phyloP scores from a whole-genome alignment of 1,140 invertebrate genomes.

The Drosophila rufa region DNA sequence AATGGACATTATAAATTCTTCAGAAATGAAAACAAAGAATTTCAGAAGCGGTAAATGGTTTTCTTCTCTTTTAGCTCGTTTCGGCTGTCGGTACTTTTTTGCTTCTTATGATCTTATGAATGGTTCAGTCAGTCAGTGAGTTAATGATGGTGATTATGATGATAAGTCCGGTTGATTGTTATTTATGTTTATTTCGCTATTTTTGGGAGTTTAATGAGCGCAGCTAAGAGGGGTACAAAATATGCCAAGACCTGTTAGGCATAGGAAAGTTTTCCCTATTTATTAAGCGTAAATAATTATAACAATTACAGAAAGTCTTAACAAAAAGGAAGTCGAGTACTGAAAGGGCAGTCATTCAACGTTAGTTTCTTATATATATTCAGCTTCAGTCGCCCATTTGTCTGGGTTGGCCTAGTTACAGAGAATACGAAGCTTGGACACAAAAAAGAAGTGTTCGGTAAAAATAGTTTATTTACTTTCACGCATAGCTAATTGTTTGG shows the following conservation, averaged over 20 bases:
- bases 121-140: conserved; percentile 66
- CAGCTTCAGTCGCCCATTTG: conserved; percentile 37
- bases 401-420: conserved; percentile 70
- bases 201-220: conserved; percentile 58
- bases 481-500: conserved; percentile 68
- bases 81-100: conserved; percentile 30
- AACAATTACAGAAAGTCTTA: conserved; percentile 27
- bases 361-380: conserved; percentile 17
- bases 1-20: conserved; percentile 46
- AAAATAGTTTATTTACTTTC: conserved; percentile 73
- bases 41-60: conserved; percentile 30
- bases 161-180: conserved; percentile 58
- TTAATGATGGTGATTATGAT: conserved; percentile 76
- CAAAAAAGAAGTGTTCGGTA: conserved; percentile 49
- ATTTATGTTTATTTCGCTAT: conserved; percentile 48
- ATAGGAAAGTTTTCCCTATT: conserved; percentile 22
- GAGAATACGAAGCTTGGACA: conserved; percentile 18
- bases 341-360: conserved; percentile 30
- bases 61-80: conserved; percentile 2
- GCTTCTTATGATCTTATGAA: conserved; percentile 19
- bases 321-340: conserved; percentile 14
- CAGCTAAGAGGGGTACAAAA: conserved; percentile 14
- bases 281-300: conserved; percentile 50
- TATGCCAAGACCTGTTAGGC: conserved; percentile 5
- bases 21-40: conserved; percentile 45